These are phyloP conservation scores for Calliopsis andreniformis DNA, from an alignment of 1,140 invertebrate genomes.

Conservation along the genomic window DNA sequence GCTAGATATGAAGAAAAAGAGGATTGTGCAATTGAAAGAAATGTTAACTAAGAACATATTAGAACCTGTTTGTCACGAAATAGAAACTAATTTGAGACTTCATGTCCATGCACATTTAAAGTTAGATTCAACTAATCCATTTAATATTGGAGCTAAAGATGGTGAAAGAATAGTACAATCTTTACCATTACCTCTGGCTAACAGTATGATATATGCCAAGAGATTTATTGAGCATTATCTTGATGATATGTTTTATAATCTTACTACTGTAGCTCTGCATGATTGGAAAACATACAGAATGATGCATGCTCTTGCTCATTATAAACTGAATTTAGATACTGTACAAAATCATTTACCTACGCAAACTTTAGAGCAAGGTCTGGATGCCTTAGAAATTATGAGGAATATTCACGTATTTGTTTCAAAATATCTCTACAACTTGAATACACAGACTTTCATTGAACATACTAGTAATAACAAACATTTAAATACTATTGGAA, in stretches of 20 bases:
- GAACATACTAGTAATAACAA: conserved; percentile 96
- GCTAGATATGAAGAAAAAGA: conserved; percentile 60
- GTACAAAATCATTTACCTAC: conserved; percentile 96
- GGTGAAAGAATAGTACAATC: conserved; percentile 70
- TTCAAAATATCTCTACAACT: conserved; percentile 95
- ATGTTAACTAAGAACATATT: conserved; percentile 83
- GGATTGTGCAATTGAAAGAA: conserved; percentile 66
- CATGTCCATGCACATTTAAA: conserved; percentile 95
- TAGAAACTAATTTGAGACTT: conserved; percentile 95
- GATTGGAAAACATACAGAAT: conserved; percentile 99
- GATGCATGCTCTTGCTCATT: conserved; percentile 95
- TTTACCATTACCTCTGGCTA: conserved; percentile 66
- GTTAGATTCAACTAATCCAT: conserved; percentile 89
- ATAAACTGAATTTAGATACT: conserved; percentile 91
- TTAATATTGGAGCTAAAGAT: conserved; percentile 82
- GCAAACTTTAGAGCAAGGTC: conserved; percentile 97
- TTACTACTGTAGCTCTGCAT: conserved; percentile 97
- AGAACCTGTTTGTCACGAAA: conserved; percentile 90
- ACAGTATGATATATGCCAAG: conserved; percentile 71
- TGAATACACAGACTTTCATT: conserved; percentile 98
- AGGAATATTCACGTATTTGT: conserved; percentile 98
- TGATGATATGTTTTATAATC: conserved; percentile 97
- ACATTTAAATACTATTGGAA: conserved; percentile 97
- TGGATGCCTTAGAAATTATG: conserved; percentile 99
- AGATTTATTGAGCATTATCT: conserved; percentile 93